Base-by-base conservation (phyloP, 2,888 invertebrate genomes). In the Agrochola circellaris region DNA sequence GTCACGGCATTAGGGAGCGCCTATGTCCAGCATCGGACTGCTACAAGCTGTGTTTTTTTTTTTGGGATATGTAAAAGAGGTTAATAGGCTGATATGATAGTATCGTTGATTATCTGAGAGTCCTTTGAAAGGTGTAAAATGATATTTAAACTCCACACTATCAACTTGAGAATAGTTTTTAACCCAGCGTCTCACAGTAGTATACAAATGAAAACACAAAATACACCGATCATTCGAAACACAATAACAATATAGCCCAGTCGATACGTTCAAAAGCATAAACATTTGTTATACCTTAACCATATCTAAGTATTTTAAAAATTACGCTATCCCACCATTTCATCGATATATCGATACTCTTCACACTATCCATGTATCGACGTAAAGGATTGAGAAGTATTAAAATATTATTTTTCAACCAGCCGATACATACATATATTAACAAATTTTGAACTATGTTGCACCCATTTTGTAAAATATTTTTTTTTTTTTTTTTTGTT, bases 221-320 rank as follows among this genome's bases (percentile, higher is more conserved):
- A 68, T 56, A 82, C 64, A 83, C 73, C 84, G 73, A 67, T 67
- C 71, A 70, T 69, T 58, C 15, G 54, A 54, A 38, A 73, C 66
- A 64, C n/a, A 79, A 60, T 61, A 64, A 83, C 38, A 76, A 71
- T 54, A n/a, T 26, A 45, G 54, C n/a, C 68, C 68, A 54, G 45
- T 75, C 71, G 72, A 85, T 75, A 81, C 62, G 71, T 79, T 66
- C 60, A 56, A 73, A 87, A 87, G 87, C 87, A 84, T 79, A 86
- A 86, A 76, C 86, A 70, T 81, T n/a, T 79, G 83, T 85, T 73
- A 84, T 76, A 84, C 68, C 84, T 80, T 87, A 87, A 66, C 68
- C 61, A 82, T 85, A 69, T 75, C 77, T 81, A 84, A 80, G 77
- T 82, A 77, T 81, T 83, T 84, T 79, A 58, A 75, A 83, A 82